Base-by-base conservation (phyloP, 2,888 invertebrate genomes). In the Cremastinae sp. region DNA sequence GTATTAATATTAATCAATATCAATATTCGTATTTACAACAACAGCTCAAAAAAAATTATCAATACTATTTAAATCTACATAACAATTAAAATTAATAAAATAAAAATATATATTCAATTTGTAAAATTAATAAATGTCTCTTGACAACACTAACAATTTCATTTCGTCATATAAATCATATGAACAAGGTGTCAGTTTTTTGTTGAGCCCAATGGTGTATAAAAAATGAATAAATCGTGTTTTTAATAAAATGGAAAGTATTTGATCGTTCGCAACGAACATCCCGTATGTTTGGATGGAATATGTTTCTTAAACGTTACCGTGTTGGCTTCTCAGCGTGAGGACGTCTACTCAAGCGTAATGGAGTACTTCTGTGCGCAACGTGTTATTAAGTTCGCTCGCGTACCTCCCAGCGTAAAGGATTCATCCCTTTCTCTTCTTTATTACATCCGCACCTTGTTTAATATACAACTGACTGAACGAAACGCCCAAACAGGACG, bases 381-480 rank as follows among this genome's bases (percentile, higher is more conserved):
- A 80, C 79, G 79, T 81, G 65, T 81, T 78, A 81, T 81, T 81
- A 81, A 75, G 74, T 66, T 74, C 20, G 61, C 56, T 69, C 43
- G 56, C 45, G 72, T 66, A 69, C 78, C 64, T 73, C 75, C 65
- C 75, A 73, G 51, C 56, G 64, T 78, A 72, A 72, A 65, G 53
- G 73, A 76, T 64, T 76, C 73, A 72, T 62, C 68, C 18, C 35
- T 39, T 41, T n/a, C 45, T 72, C 51, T 53, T 55, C 43, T 65
- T 65, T 53, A 20, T 55, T 28, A 28, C 28, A 53, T 49, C 28
- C 49, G n/a, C n/a, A 28, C 28, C 55, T 56, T 8, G 49, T 65
- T 71, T 61, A 43, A 55, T 71, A 51, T 56, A 16, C 39, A 28
- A 28, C 49, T 58, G 2, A 43, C 28, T 39, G 20, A 2, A 14